A percentile compares a stretch with the other conserved stretches of the same genome.
These are phyloP conservation scores for Netelia melanura DNA, from an alignment of 2,888 invertebrate species.

Conservation along the genomic window DNA sequence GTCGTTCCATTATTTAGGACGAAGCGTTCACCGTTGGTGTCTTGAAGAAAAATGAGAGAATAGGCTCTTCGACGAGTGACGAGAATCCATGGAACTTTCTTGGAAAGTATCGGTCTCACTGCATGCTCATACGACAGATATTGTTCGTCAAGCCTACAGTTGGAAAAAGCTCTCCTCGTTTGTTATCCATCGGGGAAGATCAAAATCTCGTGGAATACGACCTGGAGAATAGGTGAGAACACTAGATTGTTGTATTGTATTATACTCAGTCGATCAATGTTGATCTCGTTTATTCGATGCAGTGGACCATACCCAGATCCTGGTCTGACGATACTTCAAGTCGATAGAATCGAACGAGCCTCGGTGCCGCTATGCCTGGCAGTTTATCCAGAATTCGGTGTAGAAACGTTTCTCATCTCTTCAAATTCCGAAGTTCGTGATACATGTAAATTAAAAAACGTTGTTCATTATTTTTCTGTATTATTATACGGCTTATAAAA, in stretches of 20 bases:
- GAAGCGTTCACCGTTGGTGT: slow-evolving; percentile 86
- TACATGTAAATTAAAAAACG: background rate
- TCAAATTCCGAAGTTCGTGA: slow-evolving; percentile 87
- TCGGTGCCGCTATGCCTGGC: slow-evolving; percentile 87
- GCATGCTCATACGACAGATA: slow-evolving; percentile 86
- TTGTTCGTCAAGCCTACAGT: slow-evolving; percentile 86
- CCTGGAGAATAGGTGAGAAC: slow-evolving; percentile 83
- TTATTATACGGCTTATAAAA: background rate
- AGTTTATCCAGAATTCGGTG: slow-evolving; percentile 84
- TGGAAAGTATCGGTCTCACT: slow-evolving; percentile 88
- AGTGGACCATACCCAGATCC: slow-evolving; percentile 79
- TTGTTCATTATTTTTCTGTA: background rate
- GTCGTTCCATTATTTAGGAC: slow-evolving; percentile 84
- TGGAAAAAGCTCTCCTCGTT: slow-evolving; percentile 82
- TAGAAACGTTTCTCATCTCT: slow-evolving; percentile 86
- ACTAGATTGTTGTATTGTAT: too few species aligned
- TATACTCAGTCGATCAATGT: background rate
- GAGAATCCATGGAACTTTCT: slow-evolving; percentile 85
- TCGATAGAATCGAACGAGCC: slow-evolving; percentile 88
- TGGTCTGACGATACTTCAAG: slow-evolving; percentile 78
- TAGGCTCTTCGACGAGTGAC: slow-evolving; percentile 82
- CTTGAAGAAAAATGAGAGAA: slow-evolving; percentile 68
- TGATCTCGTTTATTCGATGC: background rate
- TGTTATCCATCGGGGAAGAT: slow-evolving; percentile 88
- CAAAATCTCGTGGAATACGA: slow-evolving; percentile 88